These are phyloP conservation scores for Apocheima hispidaria DNA, from an alignment of 2,888 invertebrate genomes.

Conservation along the genomic window DNA sequence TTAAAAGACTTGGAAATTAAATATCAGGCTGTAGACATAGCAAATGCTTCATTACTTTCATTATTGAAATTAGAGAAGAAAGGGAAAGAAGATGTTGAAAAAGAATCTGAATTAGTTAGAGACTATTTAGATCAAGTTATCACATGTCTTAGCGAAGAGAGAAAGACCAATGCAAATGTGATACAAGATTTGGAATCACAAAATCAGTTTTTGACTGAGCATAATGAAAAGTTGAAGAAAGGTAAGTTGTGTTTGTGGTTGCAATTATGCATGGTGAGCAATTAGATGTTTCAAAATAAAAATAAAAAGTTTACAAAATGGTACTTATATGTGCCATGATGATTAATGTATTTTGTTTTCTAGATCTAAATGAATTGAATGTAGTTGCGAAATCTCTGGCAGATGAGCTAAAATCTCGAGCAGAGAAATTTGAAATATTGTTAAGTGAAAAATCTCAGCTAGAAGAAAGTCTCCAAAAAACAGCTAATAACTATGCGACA, in stretches of 20 bases:
- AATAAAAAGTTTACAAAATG: no score
- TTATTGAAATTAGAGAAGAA: constrained; percentile 45
- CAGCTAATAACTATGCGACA: background rate
- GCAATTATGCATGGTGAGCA: no score
- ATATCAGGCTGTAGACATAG: constrained; percentile 32
- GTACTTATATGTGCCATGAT: no score
- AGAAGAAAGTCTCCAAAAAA: background rate
- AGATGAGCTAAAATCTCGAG: constrained; percentile 2
- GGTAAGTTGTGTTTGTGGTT: constrained; percentile 51
- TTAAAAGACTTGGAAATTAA: background rate
- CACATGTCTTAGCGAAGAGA: constrained; percentile 43
- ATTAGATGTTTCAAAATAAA: background rate
- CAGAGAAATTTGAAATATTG: background rate
- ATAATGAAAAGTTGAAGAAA: constrained; percentile 47
- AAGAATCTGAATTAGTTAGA: constrained; percentile 39
- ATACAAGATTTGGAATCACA: constrained; percentile 44
- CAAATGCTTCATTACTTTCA: constrained; percentile 44
- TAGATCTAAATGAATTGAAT: constrained; percentile 1
- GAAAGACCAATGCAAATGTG: constrained; percentile 20
- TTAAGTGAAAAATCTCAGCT: constrained; percentile 3
- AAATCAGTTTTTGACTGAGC: constrained; percentile 41
- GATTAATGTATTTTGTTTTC: no score
- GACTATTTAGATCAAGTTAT: constrained; percentile 37
- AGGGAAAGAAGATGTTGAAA: constrained; percentile 41
- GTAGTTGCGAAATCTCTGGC: background rate